Conservation (phyloP, 2,113 vertebrate genomes). For the Colius striatus region DNA sequence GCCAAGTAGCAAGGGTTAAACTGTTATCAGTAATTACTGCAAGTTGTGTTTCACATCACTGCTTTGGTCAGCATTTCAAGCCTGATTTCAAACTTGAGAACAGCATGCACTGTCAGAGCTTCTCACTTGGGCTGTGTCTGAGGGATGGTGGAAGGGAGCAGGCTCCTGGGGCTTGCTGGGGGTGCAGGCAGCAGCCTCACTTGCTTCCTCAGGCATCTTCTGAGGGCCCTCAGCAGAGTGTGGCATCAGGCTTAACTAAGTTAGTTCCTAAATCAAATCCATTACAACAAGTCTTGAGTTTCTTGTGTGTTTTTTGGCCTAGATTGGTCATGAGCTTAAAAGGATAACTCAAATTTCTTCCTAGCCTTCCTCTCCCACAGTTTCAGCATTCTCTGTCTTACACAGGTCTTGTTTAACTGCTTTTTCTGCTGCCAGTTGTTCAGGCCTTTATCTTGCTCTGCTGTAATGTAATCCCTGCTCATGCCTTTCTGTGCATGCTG, state of each 20-base stretch:
- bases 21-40: neutral
- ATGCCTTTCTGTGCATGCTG: neutral
- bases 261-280: neutral
- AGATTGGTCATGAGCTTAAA: neutral
- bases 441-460: neutral
- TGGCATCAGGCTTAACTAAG: neutral
- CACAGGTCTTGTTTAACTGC: fast-evolving
- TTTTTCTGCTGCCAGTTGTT: neutral
- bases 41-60: neutral
- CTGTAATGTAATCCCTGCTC: neutral
- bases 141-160: fast-evolving
- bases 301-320: neutral
- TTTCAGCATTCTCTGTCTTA: neutral
- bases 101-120: fast-evolving
- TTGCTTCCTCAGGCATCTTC: neutral
- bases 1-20: neutral
- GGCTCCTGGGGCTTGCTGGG: too few species aligned
- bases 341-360: neutral
- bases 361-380: neutral
- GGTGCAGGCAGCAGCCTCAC: neutral
- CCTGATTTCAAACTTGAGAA: neutral
- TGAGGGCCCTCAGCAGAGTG: neutral
- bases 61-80: neutral
- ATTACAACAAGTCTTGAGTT: neutral
- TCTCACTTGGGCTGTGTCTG: fast-evolving